Base-by-base conservation (phyloP, 2,113 vertebrate species). In the Symphodus melops region DNA sequence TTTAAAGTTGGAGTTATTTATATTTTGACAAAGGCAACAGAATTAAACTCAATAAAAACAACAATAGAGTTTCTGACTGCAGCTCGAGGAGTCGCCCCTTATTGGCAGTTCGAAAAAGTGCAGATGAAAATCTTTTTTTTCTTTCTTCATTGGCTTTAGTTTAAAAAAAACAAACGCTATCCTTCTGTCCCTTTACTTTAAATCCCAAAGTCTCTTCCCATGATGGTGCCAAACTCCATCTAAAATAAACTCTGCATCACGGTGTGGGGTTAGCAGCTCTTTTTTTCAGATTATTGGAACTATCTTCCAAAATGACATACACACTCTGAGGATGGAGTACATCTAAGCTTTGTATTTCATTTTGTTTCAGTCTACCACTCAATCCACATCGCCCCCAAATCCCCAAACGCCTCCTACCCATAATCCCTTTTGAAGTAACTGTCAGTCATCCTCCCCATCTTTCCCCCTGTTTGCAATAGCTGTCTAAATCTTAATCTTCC, bases 321-420 rank as follows among this genome's bases (percentile, higher is more conserved):
- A 46, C 13, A 59, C 56, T 44, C 20, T 66, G 39, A 68, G 6
- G 41, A 57, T 57, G 49, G 42, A 48, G 41, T 46, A 61, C 33
- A 61, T 42, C 48, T 61, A 44, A 79, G 36, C 56, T 68, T 28
- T 74, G 63, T 42, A 68, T 68, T 73, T 58, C 63, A 57, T 57
- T 80, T 80, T 62, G 19, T 68, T 62, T 73, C 55, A 79, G 68
- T 62, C 63, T 68, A 80, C 53, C n/a, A 62, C 70, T 68, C 42
- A 51, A 62, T 68, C 70, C 64, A 68, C 42, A 67, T 57, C 62
- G 74, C 58, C 58, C 77, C 63, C 37, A 64, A 68, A 73, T 73
- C 70, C 63, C 42, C 57, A 49, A 52, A 57, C 33, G 17, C 36
- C 51, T 62, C 52, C 19, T 56, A 51, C 14, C 42, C 57, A 42